Conservation (phyloP, 2,797 vertebrate species). For the Tadarida brasiliensis region DNA sequence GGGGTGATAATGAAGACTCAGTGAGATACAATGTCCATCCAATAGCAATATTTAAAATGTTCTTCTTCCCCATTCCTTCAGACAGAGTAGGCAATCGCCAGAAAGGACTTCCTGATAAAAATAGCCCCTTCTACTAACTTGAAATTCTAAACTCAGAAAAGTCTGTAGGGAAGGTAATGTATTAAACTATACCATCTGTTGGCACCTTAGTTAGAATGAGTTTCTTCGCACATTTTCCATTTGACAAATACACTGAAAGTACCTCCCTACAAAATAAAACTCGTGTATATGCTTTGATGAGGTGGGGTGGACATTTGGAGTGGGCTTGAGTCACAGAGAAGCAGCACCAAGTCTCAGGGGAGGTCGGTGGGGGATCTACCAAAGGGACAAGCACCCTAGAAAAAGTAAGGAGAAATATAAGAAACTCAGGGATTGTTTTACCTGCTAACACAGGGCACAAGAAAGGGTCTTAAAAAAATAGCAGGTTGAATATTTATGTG, state of each 20-base stretch:
- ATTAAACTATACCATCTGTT: not conserved
- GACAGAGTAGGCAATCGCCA: not conserved
- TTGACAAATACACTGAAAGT: not conserved
- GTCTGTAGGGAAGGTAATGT: not conserved
- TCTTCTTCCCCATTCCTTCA: not conserved
- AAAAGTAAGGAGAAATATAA: not conserved
- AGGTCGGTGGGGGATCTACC: not conserved
- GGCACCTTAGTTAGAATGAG: not conserved
- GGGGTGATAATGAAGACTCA: not conserved
- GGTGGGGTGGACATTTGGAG: not conserved
- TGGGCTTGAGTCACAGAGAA: not conserved
- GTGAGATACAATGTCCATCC: not conserved
- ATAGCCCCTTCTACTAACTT: not conserved
- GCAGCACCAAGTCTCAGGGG: not conserved
- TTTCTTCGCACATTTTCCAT: not conserved
- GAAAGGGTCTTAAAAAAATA: not conserved
- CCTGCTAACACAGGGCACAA: not conserved
- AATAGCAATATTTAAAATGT: not conserved
- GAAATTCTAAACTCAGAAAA: conserved; percentile 5
- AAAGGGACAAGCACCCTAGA: not conserved
- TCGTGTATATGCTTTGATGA: not conserved
- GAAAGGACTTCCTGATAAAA: not conserved
- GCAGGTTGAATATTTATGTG: not conserved
- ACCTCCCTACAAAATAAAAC: not conserved
- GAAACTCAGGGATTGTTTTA: not conserved